Conservation (phyloP, 2,113 vertebrate species). For the Xiphorhynchus elegans region DNA sequence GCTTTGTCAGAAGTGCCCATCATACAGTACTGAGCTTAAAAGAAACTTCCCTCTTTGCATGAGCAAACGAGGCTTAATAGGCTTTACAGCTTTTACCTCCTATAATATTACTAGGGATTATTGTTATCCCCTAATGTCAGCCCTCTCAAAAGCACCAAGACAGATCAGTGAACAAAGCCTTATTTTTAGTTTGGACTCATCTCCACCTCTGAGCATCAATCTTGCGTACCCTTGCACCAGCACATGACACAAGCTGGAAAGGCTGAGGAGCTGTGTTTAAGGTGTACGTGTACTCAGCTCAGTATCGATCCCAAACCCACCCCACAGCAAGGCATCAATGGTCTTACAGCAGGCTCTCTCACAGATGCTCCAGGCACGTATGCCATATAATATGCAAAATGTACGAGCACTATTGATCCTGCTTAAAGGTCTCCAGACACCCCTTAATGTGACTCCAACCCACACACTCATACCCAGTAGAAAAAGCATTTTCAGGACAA, state of each 20-base stretch:
- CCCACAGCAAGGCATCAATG: neutral
- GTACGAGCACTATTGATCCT: neutral
- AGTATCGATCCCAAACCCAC: neutral
- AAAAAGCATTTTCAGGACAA: neutral
- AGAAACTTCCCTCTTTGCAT: neutral
- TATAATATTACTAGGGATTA: neutral
- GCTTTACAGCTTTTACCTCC: neutral
- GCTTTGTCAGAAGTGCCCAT: neutral
- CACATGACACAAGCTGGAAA: neutral
- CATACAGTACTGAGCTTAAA: neutral
- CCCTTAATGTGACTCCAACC: neutral
- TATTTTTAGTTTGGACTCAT: neutral
- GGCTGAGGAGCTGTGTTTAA: neutral
- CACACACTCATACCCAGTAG: neutral
- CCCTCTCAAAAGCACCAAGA: neutral
- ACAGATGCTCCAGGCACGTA: neutral
- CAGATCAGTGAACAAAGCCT: neutral
- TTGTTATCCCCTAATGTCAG: neutral
- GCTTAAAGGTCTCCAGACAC: neutral
- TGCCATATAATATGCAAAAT: neutral
- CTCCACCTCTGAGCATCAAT: neutral
- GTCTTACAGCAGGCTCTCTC: neutral
- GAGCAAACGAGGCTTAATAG: neutral
- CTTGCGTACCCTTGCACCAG: neutral
- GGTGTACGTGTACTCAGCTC: neutral